phyloP scores from a whole-genome alignment of 2,797 vertebrate genomes.

The Spea hammondii region DNA sequence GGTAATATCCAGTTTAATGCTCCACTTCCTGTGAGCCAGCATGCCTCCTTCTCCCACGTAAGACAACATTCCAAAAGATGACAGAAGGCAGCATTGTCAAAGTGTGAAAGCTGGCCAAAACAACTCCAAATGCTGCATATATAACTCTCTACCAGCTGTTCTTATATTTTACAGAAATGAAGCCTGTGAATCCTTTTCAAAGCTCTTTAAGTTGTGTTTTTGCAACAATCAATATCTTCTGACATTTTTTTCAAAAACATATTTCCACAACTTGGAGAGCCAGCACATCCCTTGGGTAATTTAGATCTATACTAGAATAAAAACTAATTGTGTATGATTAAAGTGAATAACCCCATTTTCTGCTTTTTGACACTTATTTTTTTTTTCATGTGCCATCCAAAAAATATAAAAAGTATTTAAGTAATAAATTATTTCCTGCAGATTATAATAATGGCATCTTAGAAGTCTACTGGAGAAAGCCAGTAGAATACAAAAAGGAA shows the following conservation, averaged over 20 bases:
- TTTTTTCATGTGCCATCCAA: not conserved
- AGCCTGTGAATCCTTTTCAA: conserved; percentile 25
- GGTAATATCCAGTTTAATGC: conserved; percentile 29
- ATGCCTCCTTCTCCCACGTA: conserved; percentile 42
- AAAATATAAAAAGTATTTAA: not conserved
- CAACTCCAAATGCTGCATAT: conserved; percentile 22
- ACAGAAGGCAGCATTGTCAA: conserved; percentile 47
- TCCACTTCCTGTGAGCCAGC: conserved; percentile 33
- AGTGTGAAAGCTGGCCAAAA: conserved; percentile 31
- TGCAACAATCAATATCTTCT: conserved; percentile 23
- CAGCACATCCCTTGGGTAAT: conserved; percentile 1
- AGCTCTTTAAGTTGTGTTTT: conserved; percentile 28
- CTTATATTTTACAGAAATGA: conserved; percentile 31
- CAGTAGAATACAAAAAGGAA: not conserved
- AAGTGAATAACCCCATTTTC: not conserved
- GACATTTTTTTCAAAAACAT: conserved; percentile 25
- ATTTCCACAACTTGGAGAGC: not conserved
- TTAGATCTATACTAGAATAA: conserved; percentile 2
- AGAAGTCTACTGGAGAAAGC: not conserved
- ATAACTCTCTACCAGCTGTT: conserved; percentile 25
- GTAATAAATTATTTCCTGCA: not conserved
- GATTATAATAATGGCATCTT: conserved; percentile 5
- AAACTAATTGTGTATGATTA: not conserved
- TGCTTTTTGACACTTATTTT: not conserved
- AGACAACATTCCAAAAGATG: conserved; percentile 42